Evolutionary conservation across 2,888 invertebrate genomes (phyloP).

Genomic region (Plusia festucae): DNA sequence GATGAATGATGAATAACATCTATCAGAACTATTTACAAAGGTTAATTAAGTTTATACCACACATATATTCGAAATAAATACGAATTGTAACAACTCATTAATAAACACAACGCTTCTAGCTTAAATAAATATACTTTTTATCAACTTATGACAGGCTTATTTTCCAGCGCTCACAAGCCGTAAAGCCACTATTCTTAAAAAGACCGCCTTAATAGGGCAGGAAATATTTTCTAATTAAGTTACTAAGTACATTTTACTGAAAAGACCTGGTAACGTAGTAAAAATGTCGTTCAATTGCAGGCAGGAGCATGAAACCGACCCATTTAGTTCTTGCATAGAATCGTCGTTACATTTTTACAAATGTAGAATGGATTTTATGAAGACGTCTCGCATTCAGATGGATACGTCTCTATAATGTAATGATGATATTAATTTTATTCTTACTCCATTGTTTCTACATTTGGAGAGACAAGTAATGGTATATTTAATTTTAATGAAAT

Average conservation of each 20-base stretch:
- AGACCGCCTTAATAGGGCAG: slow-evolving; percentile 12
- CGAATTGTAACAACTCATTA: not conserved
- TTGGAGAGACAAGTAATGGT: not conserved
- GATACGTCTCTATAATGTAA: not conserved
- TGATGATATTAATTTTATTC: not conserved
- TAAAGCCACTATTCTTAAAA: slow-evolving; percentile 20
- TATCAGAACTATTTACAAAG: not conserved
- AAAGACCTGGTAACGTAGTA: slow-evolving; percentile 15
- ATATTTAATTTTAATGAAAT: not conserved
- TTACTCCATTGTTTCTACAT: not conserved
- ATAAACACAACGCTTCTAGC: not conserved
- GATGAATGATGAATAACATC: too few species aligned
- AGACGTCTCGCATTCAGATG: not conserved
- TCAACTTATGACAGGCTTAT: not conserved
- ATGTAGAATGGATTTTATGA: slow-evolving; percentile 9
- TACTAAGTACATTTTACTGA: slow-evolving; percentile 33
- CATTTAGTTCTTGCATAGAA: slow-evolving; percentile 25
- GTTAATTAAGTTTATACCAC: too few species aligned
- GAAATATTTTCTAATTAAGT: slow-evolving; percentile 44
- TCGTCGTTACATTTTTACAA: slow-evolving; percentile 14
- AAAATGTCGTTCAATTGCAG: slow-evolving; percentile 45
- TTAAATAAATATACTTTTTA: not conserved
- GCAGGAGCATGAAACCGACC: slow-evolving; percentile 8
- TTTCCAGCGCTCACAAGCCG: not conserved
- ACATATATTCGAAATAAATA: not conserved